phyloP scores from a whole-genome alignment of 2,888 invertebrate genomes.

The Epinotia brunnichana region DNA sequence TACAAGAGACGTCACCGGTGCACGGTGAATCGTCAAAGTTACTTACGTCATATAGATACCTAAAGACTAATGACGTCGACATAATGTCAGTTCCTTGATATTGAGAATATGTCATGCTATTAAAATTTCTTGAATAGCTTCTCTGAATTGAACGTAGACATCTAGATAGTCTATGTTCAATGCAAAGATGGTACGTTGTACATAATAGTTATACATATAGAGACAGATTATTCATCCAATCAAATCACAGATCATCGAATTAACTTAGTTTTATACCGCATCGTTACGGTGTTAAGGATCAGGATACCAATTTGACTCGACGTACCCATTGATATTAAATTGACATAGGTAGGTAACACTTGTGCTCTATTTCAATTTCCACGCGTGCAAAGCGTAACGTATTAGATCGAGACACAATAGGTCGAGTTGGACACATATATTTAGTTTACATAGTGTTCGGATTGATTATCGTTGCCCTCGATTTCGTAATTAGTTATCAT shows the following conservation, averaged over 20 bases:
- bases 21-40: background rate
- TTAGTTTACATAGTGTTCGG: background rate
- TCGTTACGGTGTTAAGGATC: no score
- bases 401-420: conserved; percentile 1
- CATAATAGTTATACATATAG: no score
- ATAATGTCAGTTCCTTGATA: background rate
- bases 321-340: no score
- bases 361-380: no score
- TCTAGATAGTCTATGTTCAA: no score
- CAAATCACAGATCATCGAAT: no score
- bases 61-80: background rate
- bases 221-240: no score
- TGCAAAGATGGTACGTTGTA: no score
- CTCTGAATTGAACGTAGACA: background rate
- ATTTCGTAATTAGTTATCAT: conserved; percentile 35
- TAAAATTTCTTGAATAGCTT: background rate
- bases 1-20: background rate
- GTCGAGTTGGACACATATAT: background rate
- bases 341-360: no score
- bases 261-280: no score
- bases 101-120: background rate
- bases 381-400: background rate
- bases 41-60: background rate
- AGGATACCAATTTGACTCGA: no score
- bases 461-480: conserved; percentile 19